Base-by-base conservation (phyloP, 1,140 invertebrate genomes). In the Neocloeon triangulifer region DNA sequence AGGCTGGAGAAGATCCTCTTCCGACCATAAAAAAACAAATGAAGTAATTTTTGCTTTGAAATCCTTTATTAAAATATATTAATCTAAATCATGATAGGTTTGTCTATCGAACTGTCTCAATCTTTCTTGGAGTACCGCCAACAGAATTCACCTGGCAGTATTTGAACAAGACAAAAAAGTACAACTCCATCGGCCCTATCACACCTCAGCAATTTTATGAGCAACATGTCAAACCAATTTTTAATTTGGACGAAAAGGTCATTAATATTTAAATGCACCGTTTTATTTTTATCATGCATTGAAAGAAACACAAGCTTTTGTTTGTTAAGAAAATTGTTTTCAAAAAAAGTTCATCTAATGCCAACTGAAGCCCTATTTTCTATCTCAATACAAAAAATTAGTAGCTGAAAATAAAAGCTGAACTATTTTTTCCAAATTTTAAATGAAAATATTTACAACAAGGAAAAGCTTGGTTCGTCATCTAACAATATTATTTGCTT, bases 151-250 rank as follows among this genome's bases (percentile, higher is more conserved):
- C 64, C 1, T 89, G 76, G 69, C 78, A 80, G 39, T 89, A 77
- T 52, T 85, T 85, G 51, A 77, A 82, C 43, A 88, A 86, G 46
- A 66, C 69, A 6, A 89, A 88, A 48, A 53, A 56, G 13, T 85
- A 75, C 49, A 61, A 74, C 29, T 62, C 51, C 12, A 54, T 86
- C 30, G 82, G 80, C 0, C 69, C 76, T 0, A 58, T 88, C 1
- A 71, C 69, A 4, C 75, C 81, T 6, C 39, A 69, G 2, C 65
- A 85, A 27, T 89, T 89, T 48, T 89, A 91, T 46, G 58, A 74
- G 33, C 58, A 69, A 28, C 63, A 74, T 45, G 75, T 89, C 1
- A 76, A 77, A 40, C 71, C 75, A 1, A 47, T 70, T 30, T 88
- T 66, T 43, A 72, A 89, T 54, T 66, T 89, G 0, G 66, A 80